phyloP scores from a whole-genome alignment of 2,888 invertebrate species.

The Hypselothyrea guttata region DNA sequence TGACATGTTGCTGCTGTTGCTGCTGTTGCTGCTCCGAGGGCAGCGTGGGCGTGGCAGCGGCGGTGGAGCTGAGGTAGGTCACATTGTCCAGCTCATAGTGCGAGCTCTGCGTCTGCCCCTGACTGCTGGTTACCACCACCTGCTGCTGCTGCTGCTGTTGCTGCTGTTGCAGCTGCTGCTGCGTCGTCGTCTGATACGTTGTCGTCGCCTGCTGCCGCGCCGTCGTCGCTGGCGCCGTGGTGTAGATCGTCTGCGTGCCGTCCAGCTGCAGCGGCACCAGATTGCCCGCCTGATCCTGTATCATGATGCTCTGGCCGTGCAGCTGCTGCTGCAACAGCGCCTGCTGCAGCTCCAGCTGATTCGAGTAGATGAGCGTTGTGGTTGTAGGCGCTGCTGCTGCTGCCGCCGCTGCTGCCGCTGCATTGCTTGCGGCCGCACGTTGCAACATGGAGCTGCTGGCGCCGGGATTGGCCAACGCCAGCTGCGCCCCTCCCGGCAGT shows the following conservation, averaged over 20 bases:
- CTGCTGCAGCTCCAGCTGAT: constrained; percentile 80
- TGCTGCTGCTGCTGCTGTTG: constrained; percentile 50
- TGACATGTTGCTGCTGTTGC: constrained; percentile 71
- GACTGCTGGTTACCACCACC: constrained; percentile 47
- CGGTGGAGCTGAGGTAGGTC: constrained; percentile 76
- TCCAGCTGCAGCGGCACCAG: constrained; percentile 79
- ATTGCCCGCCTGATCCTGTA: constrained; percentile 80
- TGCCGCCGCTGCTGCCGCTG: constrained; percentile 47
- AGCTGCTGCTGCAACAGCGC: constrained; percentile 80
- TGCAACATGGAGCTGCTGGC: constrained; percentile 73
- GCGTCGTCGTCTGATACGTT: constrained; percentile 62
- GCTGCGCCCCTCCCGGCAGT: constrained; percentile 79
- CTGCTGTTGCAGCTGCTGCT: constrained; percentile 66
- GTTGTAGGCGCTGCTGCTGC: constrained; percentile 53
- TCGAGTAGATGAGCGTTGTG: constrained; percentile 79
- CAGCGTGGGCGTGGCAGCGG: constrained; percentile 68
- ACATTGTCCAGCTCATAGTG: constrained; percentile 81
- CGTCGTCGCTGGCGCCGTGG: constrained; percentile 62
- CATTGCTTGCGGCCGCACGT: too few relatives aligned
- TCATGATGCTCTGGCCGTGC: constrained; percentile 81
- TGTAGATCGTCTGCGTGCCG: constrained; percentile 78
- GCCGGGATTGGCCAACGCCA: constrained; percentile 79
- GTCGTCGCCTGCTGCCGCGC: constrained; percentile 48
- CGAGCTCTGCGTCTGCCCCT: constrained; percentile 62
- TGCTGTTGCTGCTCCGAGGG: constrained; percentile 49